These are phyloP conservation scores for Pseudomyrmex dendroicus DNA, from an alignment of 1,140 invertebrate genomes.

Conservation along the genomic window DNA sequence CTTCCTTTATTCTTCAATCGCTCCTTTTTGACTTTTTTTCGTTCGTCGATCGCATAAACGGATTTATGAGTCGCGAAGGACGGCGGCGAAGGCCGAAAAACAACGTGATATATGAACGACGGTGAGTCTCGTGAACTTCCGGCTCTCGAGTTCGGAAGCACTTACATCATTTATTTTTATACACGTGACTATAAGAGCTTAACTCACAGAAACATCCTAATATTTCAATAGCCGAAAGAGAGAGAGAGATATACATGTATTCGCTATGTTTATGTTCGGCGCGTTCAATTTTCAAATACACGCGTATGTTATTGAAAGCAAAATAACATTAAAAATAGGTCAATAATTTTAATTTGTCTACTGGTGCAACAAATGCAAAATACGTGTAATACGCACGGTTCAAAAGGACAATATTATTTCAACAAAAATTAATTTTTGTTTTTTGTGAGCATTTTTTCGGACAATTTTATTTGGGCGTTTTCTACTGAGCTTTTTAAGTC, in stretches of 20 bases:
- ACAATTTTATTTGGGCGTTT: constrained; percentile 5
- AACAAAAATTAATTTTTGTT: constrained; percentile 1
- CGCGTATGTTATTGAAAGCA: neutral
- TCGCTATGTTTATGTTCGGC: neutral
- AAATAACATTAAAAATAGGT: neutral
- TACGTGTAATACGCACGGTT: neutral
- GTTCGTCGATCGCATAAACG: constrained; percentile 32
- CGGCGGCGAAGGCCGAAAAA: constrained; percentile 24
- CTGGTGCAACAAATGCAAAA: neutral
- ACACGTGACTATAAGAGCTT: neutral
- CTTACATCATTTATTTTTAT: constrained; percentile 9
- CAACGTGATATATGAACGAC: constrained; percentile 23
- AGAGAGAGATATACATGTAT: neutral
- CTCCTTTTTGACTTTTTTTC: neutral
- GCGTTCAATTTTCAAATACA: neutral
- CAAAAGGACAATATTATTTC: neutral
- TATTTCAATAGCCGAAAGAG: neutral
- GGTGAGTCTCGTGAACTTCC: constrained; percentile 14
- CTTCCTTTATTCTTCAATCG: constrained; percentile 11
- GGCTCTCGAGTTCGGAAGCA: neutral
- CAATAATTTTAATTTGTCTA: neutral
- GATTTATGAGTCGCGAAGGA: constrained; percentile 1
- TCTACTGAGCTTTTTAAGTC: neutral
- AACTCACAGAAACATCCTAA: neutral
- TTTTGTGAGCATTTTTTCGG: neutral